A percentile compares a stretch with the other conserved stretches of the same genome.
Evolutionary conservation across 1,140 invertebrate species (phyloP).

Genomic region (Proales similis): DNA sequence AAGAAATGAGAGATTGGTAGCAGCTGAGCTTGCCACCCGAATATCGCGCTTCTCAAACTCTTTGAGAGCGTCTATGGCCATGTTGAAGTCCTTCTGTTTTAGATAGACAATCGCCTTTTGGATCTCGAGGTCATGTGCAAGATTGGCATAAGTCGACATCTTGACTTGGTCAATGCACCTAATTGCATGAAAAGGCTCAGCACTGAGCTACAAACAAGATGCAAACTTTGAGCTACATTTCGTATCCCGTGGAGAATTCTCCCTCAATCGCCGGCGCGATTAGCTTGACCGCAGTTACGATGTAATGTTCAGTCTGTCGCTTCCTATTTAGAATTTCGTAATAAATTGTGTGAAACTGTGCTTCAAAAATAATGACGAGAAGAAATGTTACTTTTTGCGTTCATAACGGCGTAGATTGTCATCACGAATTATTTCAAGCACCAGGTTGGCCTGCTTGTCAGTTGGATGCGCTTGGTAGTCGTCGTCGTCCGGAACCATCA

Average conservation of each 20-base stretch:
- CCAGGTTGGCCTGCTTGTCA: conserved; percentile 63
- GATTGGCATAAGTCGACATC: conserved; percentile 64
- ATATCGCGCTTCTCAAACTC: conserved; percentile 76
- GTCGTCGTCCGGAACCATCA: conserved; percentile 73
- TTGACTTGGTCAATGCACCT: conserved; percentile 62
- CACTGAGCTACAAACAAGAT: conserved; percentile 3
- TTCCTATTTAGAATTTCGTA: conserved; percentile 50
- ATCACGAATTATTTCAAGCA: conserved; percentile 69
- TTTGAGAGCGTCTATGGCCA: conserved; percentile 74
- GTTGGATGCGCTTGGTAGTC: conserved; percentile 59
- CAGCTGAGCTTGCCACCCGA: conserved; percentile 71
- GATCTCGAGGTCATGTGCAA: conserved; percentile 82
- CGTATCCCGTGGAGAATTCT: conserved; percentile 66
- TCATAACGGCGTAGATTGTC: conserved; percentile 72
- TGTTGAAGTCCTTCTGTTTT: conserved; percentile 38
- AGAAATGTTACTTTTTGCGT: conserved; percentile 56
- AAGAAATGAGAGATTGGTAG: conserved; percentile 83
- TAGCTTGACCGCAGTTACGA: conserved; percentile 80
- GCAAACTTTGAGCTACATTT: conserved; percentile 51
- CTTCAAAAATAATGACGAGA: not conserved
- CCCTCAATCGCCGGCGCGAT: conserved; percentile 76
- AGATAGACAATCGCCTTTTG: conserved; percentile 84
- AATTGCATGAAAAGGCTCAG: not conserved
- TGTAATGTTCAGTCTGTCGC: conserved; percentile 71
- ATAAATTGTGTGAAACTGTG: not conserved